Evolutionary conservation across 2,888 invertebrate species (phyloP), one percentile per base, ranked within the genome.

Genomic region (Cryptocheilus praepositus): DNA sequence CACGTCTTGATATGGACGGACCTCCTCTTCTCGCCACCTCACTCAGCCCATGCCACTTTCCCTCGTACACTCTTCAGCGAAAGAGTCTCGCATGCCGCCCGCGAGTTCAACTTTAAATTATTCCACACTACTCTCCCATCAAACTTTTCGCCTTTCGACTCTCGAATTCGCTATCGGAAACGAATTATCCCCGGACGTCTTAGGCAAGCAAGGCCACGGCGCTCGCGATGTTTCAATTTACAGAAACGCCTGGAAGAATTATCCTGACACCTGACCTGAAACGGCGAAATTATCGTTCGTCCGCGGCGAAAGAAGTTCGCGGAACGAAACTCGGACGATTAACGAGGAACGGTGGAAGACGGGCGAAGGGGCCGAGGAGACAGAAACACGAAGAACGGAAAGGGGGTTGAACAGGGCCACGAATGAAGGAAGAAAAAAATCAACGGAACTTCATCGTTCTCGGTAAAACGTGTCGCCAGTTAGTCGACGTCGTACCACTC

Each of bases 401-500:
- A 19, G n/a, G 15, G 18, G 43, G 49, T n/a, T 4, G 49, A 7
- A 36, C 11, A 11, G 36, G 22, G 49, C n/a, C n/a, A n/a, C n/a
- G n/a, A n/a, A n/a, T n/a, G n/a, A n/a, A n/a, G n/a, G n/a, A n/a
- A 54, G 28, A 45, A 49, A 43, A 66, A 61, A 66, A 69, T 45
- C 16, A 60, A 63, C 49, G 62, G 56, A 56, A 56, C 65, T 69
- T 69, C 61, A 52, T 57, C 49, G 52, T 54, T 25, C 52, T 46
- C 61, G 62, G 36, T n/a, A 59, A 68, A 45, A 70, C 68, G 79
- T 75, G 71, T 77, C 74, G 73, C 61, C 79, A 61, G 79, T 73
- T 77, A 73, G 77, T 65, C 64, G 77, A 77, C 74, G 67, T 71
- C 61, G 67, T 53, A 69, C 67, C 55, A 13, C 22, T 53, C 52